Conservation (phyloP, 2,888 invertebrate species). For the Hetaerina titia region DNA sequence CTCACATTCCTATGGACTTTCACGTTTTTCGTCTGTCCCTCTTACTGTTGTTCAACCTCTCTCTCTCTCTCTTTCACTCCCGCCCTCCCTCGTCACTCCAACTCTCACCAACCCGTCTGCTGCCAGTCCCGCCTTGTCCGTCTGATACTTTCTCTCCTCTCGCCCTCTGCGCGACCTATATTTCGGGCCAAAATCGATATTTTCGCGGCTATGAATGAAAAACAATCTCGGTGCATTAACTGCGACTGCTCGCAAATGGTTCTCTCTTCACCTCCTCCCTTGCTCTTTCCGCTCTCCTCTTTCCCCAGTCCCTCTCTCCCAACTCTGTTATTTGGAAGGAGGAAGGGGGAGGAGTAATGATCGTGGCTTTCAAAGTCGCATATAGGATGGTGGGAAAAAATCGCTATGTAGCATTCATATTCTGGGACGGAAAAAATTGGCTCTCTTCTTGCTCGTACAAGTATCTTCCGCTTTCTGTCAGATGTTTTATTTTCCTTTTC, state of each 20-base stretch:
- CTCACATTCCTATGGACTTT: not conserved
- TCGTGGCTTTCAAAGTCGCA: not conserved
- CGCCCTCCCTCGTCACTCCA: not conserved
- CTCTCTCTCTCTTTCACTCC: not conserved
- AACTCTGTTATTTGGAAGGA: not conserved
- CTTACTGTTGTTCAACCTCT: not conserved
- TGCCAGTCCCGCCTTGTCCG: not conserved
- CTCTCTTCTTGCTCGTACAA: not conserved
- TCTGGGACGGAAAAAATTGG: not conserved
- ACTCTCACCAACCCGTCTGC: not conserved
- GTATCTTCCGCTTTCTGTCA: not conserved
- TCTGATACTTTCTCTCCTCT: not conserved
- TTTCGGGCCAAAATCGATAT: not conserved
- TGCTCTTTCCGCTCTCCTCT: not conserved
- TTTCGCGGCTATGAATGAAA: not conserved
- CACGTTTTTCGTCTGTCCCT: not conserved
- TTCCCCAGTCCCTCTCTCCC: not conserved
- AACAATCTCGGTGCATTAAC: not conserved
- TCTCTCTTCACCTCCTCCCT: not conserved
- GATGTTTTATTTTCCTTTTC: not conserved
- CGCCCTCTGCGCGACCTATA: not conserved
- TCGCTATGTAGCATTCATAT: not conserved
- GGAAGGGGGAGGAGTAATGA: too few relatives aligned
- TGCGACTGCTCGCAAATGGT: not conserved
- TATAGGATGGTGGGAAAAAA: not conserved